Conservation (phyloP, 2,797 vertebrate species). For the Gobionotothen gibberifrons region DNA sequence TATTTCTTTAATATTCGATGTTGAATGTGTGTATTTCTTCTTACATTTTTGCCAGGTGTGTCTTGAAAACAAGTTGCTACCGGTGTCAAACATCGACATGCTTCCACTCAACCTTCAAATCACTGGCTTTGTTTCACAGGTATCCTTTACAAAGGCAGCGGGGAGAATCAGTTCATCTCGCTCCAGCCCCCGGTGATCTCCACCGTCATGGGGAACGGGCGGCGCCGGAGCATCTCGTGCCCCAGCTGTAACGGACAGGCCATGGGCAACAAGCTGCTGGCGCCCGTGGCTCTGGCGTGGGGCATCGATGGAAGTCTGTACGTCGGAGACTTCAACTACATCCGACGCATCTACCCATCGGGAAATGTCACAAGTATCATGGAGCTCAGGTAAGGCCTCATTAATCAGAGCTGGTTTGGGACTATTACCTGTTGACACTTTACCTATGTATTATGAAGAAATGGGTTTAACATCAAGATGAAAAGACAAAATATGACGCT, state of each 20-base stretch:
- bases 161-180: slow-evolving; percentile 98
- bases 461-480: background rate
- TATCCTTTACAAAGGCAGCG: slow-evolving; percentile 97
- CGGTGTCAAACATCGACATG: slow-evolving; percentile 12
- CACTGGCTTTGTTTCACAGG: slow-evolving; percentile 77
- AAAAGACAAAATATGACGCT: background rate
- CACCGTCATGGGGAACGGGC: slow-evolving; percentile 98
- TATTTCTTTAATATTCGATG: background rate
- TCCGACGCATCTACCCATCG: slow-evolving; percentile 94
- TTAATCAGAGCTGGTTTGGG: background rate
- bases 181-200: slow-evolving; percentile 95
- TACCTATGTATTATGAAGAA: background rate
- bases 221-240: slow-evolving; percentile 97
- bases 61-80: background rate
- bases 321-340: slow-evolving; percentile 98
- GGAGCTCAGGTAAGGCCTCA: slow-evolving; percentile 89
- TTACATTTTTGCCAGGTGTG: background rate
- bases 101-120: slow-evolving; percentile 23
- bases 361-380: slow-evolving; percentile 98
- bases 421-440: background rate
- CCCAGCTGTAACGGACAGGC: slow-evolving; percentile 98
- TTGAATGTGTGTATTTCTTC: background rate
- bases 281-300: slow-evolving; percentile 94
- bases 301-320: slow-evolving; percentile 96
- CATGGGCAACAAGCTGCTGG: slow-evolving; percentile 96